These are phyloP conservation scores for Gastracanthus pulcherrimus DNA, from an alignment of 2,888 invertebrate genomes.

Conservation along the genomic window DNA sequence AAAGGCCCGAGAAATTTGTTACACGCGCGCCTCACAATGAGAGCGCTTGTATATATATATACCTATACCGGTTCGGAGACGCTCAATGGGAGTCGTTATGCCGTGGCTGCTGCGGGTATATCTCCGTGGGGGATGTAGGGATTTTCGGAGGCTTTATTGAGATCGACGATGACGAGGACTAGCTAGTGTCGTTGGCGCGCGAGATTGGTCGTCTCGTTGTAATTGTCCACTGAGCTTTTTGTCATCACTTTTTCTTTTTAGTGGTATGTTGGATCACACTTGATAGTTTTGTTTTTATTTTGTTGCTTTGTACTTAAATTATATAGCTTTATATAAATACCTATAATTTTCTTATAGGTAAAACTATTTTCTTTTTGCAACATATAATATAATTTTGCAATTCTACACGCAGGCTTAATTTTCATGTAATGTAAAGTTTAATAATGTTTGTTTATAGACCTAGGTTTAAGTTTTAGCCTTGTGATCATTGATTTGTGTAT, in stretches of 20 bases:
- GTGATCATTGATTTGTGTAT: too few relatives aligned
- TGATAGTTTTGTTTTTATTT: too few relatives aligned
- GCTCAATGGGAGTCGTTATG: conserved; percentile 60
- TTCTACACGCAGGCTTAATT: too few relatives aligned
- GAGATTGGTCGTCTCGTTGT: neutral
- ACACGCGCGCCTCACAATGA: conserved; percentile 70
- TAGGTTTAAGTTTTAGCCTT: too few relatives aligned
- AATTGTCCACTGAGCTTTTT: conserved; percentile 16
- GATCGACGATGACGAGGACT: neutral
- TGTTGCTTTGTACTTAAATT: too few relatives aligned
- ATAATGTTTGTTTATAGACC: too few relatives aligned
- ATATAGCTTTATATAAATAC: too few relatives aligned
- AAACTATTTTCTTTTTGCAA: too few relatives aligned
- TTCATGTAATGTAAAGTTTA: too few relatives aligned
- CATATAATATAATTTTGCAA: too few relatives aligned
- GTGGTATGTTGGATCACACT: too few relatives aligned
- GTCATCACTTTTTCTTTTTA: neutral
- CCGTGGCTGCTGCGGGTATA: neutral
- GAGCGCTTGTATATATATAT: conserved; percentile 60
- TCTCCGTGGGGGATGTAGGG: conserved; percentile 18
- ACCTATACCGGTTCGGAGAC: neutral
- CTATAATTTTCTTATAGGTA: too few relatives aligned
- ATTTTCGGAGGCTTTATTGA: conserved; percentile 22
- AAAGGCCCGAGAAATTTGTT: conserved; percentile 68
- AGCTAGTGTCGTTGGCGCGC: neutral